phyloP scores from a whole-genome alignment of 2,113 vertebrate genomes.

The Semicossyphus pulcher region DNA sequence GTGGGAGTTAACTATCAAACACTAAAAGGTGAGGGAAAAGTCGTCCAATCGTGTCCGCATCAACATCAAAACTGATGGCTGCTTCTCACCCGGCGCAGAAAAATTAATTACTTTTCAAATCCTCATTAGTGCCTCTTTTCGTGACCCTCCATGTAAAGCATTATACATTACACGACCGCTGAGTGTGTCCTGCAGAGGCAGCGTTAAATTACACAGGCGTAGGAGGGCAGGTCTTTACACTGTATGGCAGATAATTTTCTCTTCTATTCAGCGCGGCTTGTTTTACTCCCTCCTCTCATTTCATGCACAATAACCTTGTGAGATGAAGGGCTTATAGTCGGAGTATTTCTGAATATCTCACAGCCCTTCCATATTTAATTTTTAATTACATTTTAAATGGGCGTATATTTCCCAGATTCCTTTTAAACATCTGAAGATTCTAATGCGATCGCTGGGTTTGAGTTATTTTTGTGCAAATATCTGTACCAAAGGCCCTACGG shows the following conservation, averaged over 20 bases:
- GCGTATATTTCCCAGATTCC: constrained; percentile 46
- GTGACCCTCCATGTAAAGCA: constrained; percentile 41
- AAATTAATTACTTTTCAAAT: constrained; percentile 47
- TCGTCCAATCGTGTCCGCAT: background rate
- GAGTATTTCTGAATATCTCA: constrained; percentile 57
- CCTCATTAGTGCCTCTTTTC: constrained; percentile 36
- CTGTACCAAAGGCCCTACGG: constrained; percentile 5
- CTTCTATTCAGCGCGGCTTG: constrained; percentile 51
- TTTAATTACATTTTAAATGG: constrained; percentile 68
- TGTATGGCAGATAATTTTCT: constrained; percentile 57
- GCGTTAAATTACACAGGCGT: constrained; percentile 51
- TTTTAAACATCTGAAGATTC: constrained; percentile 21
- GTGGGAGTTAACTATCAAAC: background rate
- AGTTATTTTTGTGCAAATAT: constrained; percentile 49
- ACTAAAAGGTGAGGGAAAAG: background rate
- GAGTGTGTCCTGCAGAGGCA: constrained; percentile 48
- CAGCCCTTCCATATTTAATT: constrained; percentile 36
- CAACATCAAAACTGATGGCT: background rate
- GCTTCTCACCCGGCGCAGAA: background rate
- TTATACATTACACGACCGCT: constrained; percentile 22
- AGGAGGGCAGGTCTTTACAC: constrained; percentile 55
- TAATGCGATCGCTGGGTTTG: constrained; percentile 13
- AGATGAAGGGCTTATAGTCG: constrained; percentile 48
- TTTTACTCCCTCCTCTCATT: constrained; percentile 69
- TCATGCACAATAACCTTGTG: constrained; percentile 67